Base-by-base conservation (phyloP, 2,797 vertebrate genomes). In the Pempheris klunzingeri region DNA sequence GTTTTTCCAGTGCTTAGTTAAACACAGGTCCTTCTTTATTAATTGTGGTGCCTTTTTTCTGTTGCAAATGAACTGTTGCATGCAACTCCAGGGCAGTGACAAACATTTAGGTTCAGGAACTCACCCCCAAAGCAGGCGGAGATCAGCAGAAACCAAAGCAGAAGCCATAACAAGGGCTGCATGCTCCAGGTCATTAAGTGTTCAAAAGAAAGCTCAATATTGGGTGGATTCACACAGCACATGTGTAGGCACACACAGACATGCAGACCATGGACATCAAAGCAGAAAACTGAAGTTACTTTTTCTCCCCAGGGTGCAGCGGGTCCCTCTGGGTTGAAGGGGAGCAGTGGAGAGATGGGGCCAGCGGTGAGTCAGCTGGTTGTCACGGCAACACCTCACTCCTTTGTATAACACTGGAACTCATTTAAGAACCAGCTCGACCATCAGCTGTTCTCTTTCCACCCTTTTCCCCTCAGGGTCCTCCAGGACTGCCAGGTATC, bases 261-360 rank as follows among this genome's bases (percentile, higher is more conserved):
- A 30, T 1, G 8, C 36, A 62, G 3, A 70, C 57, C 44, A 3
- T 39, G 22, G 5, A 44, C 60, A 22, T 5, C 3, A 52, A 50
- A 64, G 28, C 20, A 53, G 9, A 44, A n/a, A 32, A 26, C 30
- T 53, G 7, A 61, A 41, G 20, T 26, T 4, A 53, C n/a, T 74
- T 3, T 46, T 54, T 47, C n/a, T 68, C 61, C 30, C 47, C 82
- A 98, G 98, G 98, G 98, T 61, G 84, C 80, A 22, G 93, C 96
- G 0, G 98, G 97, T 26, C 83, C 96, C 0, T 77, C 94, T 53
- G 98, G 98, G 13, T 78, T 98, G 72, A 99, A 99, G 85, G 98
- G 98, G 0, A 91, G 92, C 67, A 86, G 88, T 2, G 98, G 98
- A 83, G 96, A 97, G 3, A 74, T 92, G 85, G 98, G 98, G 2